Base-by-base conservation (phyloP, 2,888 invertebrate genomes). In the Macrosoma leucophasiata region DNA sequence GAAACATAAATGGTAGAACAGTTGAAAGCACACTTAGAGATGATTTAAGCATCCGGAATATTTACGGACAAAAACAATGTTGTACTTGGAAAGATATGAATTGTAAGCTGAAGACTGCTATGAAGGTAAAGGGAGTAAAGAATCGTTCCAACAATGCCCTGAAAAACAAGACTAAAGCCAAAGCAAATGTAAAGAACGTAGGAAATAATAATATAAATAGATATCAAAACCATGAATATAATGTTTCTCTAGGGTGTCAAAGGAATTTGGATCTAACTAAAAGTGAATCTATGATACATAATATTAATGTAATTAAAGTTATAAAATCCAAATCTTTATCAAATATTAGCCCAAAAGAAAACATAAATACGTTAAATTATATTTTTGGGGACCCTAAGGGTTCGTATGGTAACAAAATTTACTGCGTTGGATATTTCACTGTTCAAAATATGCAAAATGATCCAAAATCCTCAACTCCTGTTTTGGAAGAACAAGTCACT, bases 401-500 rank as follows among this genome's bases (percentile, higher is more conserved):
- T 7, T 46, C 52, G 7, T 60, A 56, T 34, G 55, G 58, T 3
- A 68, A 68, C 33, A 51, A 58, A 45, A 58, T 71, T 8, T 77
- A 74, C 41, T 73, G 55, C 42, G 75, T 81, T 1, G 62, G 62
- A 18, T 82, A 78, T 52, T 72, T 69, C 47, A 75, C 71, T 13
- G 68, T 79, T 17, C 56, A 69, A 46, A 67, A 61, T 21, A 56
- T 63, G 25, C 27, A 29, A 21, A 37, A 47, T 2, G 36, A 36
- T 13, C 29, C 17, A 25, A 31, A 19, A 26, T 33, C 31, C 31
- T 48, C 53, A 2, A 35, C 43, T 3, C 46, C 47, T 30, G 31
- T 29, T 10, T 33, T 40, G 12, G 26, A 11, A 11, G 36, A 18
- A 10, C 15, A 13, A 41, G 2, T 20, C 5, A 27, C 25, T 13